Evolutionary conservation across 2,113 vertebrate species (phyloP).

Genomic region (Gorsachius goisagi): DNA sequence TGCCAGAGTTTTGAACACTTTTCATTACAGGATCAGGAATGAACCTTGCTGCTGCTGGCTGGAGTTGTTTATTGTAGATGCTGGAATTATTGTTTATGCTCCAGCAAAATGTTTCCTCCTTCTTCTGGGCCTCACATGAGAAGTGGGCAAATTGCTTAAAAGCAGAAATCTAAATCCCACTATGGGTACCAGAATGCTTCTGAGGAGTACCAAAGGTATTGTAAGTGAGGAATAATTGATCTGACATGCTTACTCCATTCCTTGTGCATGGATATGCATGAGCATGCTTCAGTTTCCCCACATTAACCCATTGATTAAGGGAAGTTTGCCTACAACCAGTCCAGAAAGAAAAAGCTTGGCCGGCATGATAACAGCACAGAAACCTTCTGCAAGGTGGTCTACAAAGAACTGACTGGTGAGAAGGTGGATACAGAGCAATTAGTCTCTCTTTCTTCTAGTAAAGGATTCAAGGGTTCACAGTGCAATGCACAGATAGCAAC

Average conservation of each 20-base stretch:
- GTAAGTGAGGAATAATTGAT: neutral
- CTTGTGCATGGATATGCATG: neutral
- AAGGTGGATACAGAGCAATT: neutral
- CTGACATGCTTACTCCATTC: neutral
- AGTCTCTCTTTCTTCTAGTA: neutral
- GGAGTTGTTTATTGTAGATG: constrained; percentile 37
- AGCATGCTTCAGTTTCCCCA: neutral
- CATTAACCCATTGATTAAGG: rapidly evolving
- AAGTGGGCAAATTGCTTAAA: constrained; percentile 4
- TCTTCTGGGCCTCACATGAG: constrained; percentile 1
- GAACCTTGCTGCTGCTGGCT: constrained; percentile 29
- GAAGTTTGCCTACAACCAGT: neutral
- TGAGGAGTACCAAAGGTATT: neutral
- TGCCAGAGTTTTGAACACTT: constrained; percentile 8
- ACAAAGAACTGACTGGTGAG: neutral
- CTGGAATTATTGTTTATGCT: constrained; percentile 52
- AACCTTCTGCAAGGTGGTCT: neutral
- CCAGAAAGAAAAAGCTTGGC: neutral
- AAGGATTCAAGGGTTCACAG: neutral
- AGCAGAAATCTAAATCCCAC: constrained; percentile 6
- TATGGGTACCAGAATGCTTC: neutral
- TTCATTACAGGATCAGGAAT: constrained; percentile 21
- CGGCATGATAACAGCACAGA: neutral
- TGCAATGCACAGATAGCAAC: neutral
- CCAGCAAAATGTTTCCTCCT: constrained; percentile 25